Base-by-base conservation (phyloP, 2,888 invertebrate species). In the Sphecodes monilicornis region DNA sequence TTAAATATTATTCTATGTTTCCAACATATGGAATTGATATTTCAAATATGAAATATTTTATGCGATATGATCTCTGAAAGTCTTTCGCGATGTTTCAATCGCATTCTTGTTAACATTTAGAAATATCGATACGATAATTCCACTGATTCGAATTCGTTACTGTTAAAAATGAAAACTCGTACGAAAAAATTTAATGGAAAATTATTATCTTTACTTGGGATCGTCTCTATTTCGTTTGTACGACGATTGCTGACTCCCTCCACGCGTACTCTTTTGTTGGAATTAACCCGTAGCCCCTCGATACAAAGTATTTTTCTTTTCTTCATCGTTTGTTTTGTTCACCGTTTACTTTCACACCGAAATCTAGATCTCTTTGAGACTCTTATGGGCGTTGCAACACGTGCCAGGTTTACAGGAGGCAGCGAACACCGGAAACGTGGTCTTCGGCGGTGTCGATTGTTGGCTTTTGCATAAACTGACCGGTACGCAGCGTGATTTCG, bases 391-490 rank as follows among this genome's bases (percentile, higher is more conserved):
- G 39, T 94, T 98, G 54, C 95, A 97, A 90, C 97, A 98, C 91
- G 96, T 97, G 83, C 95, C 96, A 18, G 96, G 96, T 71, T 95
- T 99, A 84, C 96, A 96, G 92, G 95, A 96, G 87, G 97, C 97
- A 1, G 95, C 97, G 8, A 94, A 95, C 85, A 95, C 95, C 73
- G 96, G 97, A 60, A 96, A 97, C 88, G 97, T 97, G 0, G 96
- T 97, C 94, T 98, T 98, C 94, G 98, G 98, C 10, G 98, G 98
- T 1, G 95, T 99, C 77, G 99, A 99, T 93, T 98, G 98, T 0
- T 99, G 99, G 98, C 95, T 99, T 73, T 93, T 99, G 77, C 97
- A 98, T 95, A 98, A 97, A 95, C 95, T 99, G 76, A 97, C 96
- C 2, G 95, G 75, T 76, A 76, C 26, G 66, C 13, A 43, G 3